These are phyloP conservation scores for Capitella teleta DNA, from an alignment of 1,140 invertebrate species.

Conservation along the genomic window DNA sequence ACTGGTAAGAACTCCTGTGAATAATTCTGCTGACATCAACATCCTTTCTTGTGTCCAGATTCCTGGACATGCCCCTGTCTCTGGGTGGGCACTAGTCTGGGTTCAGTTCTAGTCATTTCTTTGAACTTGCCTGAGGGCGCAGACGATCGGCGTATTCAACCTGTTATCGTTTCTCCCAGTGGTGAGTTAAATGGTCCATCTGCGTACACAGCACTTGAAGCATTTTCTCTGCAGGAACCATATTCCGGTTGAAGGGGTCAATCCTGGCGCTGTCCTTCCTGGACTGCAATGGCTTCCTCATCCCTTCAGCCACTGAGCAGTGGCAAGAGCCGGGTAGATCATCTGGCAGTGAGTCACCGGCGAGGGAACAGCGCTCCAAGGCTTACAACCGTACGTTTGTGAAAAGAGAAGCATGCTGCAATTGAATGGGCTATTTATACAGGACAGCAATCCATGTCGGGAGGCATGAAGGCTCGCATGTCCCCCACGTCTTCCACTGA, in stretches of 20 bases:
- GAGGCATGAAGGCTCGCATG: slow-evolving; percentile 46
- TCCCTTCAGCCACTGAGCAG: slow-evolving; percentile 28
- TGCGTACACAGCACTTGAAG: not conserved
- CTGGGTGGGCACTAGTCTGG: slow-evolving; percentile 91
- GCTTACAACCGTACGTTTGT: too few species aligned
- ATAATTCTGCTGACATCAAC: not conserved
- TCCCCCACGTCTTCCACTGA: slow-evolving; percentile 56
- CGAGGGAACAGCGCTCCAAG: too few species aligned
- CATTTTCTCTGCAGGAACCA: slow-evolving; percentile 53
- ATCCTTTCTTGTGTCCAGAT: not conserved
- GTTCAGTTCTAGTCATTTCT: slow-evolving; percentile 83
- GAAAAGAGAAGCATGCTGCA: too few species aligned
- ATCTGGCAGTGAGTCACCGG: not conserved
- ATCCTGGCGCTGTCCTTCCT: slow-evolving; percentile 89
- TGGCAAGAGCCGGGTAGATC: slow-evolving; percentile 17
- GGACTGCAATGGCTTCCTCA: slow-evolving; percentile 62
- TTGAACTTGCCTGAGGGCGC: slow-evolving; percentile 70
- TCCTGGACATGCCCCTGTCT: slow-evolving; percentile 57
- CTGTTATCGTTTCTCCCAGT: slow-evolving; percentile 78
- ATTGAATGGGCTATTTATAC: too few species aligned
- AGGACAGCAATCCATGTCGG: slow-evolving; percentile 27
- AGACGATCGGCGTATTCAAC: slow-evolving; percentile 59
- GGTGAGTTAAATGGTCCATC: slow-evolving; percentile 50
- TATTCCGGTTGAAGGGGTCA: slow-evolving; percentile 86
- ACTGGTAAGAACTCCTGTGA: slow-evolving; percentile 54